Base-by-base conservation (phyloP, 2,797 vertebrate species). In the Scolopax rusticola region DNA sequence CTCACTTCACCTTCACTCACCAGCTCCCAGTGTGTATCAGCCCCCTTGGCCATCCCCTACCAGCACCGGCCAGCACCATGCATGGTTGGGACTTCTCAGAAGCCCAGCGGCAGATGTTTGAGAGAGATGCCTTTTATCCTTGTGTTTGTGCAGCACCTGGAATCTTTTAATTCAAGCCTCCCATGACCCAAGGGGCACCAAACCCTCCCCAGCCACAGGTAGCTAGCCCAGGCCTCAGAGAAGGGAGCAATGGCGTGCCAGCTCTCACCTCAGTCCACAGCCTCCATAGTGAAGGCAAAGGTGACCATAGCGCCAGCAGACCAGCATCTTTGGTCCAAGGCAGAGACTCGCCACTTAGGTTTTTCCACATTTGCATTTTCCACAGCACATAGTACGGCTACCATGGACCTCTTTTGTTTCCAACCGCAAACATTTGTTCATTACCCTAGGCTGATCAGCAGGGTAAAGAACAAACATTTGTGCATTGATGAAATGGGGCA, bases 391-490 rank as follows among this genome's bases (percentile, higher is more conserved):
- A 48, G 36, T 43, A 92, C 84, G 17, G 54, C 14, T 87, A 77
- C 38, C 3, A 0, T 11, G 21, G 16, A 87, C 61, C 38, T 89
- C 78, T 61, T 81, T 91, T 92, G 38, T 83, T 94, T 95, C 79
- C 61, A 59, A 59, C 57, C 56, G 74, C 61, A 96, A 96, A 93
- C 48, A 85, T 93, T 91, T 94, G 60, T 83, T 93, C 75, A 59
- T 91, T 92, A 92, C 27, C 36, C 41, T 80, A 75, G 57, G 32
- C 59, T 94, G 82, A 93, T 95, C 68, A 87, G 57, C 50, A 83
- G 28, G 15, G 24, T 84, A 88, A 92, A 94, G 82, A 96, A 90
- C 41, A 87, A 96, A 93, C 41, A 84, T 70, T 95, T 95, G 54
- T 81, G 28, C 76, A 65, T 68, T 24, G 15, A 93, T 78, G 53